Base-by-base conservation (phyloP, 2,888 invertebrate species). In the Athetis lepigone region DNA sequence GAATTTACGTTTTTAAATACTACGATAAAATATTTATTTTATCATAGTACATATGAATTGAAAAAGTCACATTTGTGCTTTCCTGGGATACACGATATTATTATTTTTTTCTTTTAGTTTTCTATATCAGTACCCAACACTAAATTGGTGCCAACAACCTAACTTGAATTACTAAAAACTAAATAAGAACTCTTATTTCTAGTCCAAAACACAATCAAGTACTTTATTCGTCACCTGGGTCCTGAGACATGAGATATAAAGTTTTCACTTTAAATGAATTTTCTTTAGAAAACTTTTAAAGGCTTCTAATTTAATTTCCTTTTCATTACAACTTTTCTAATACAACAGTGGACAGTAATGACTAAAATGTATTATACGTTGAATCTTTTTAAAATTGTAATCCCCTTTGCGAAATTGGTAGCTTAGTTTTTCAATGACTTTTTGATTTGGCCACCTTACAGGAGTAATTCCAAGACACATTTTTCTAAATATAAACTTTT, bases 231-330 rank as follows among this genome's bases (percentile, higher is more conserved):
- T 59, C 59, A 61, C 33, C 51, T 27, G 36, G 40, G 42, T 46
- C 47, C 58, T 37, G 13, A 33, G 68, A 71, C 67, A 77, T 54
- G 59, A 67, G 33, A n/a, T 16, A 16, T 29, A 39, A 65, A 69
- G 58, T 74, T 74, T 68, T 69, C 21, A 33, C 43, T 55, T 21
- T 29, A 54, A 74, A 77, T 71, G 60, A 62, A 77, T 70, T 75
- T 70, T 61, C 57, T 55, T 64, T 55, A 58, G 50, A 51, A 63
- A 66, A 61, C 49, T 70, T 47, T 55, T 62, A 40, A 50, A 23
- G 43, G 11, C 6, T 6, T 18, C 18, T 65, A 77, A 70, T 69
- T 68, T 57, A 70, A 70, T 76, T 69, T 64, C 65, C 63, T 63
- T 59, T 66, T 33, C 50, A 21, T 37, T 13, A 33, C 11, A 61